phyloP scores from a whole-genome alignment of 2,797 vertebrate species.

The Hephaestus fuliginosus region DNA sequence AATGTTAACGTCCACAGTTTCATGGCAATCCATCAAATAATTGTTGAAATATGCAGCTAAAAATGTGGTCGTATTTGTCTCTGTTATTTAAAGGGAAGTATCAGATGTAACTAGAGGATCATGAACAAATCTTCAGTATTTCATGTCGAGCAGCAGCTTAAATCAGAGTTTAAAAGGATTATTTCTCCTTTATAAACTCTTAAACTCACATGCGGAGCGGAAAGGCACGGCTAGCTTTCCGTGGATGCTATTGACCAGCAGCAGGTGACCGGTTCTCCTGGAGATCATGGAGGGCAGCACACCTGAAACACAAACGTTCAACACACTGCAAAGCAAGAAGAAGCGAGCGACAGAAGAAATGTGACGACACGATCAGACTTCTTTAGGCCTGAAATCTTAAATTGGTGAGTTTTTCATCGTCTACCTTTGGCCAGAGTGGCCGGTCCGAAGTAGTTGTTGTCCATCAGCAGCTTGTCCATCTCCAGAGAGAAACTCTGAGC shows the following conservation, averaged over 20 bases:
- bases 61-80: too few relatives aligned
- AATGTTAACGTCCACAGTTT: not conserved
- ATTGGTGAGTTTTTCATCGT: not conserved
- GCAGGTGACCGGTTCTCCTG: constrained; percentile 91
- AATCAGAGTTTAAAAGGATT: too few relatives aligned
- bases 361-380: fast-evolving
- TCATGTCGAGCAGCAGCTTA: too few relatives aligned
- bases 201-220: constrained; percentile 92
- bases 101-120: not conserved
- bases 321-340: not conserved
- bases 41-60: too few relatives aligned
- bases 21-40: not conserved
- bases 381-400: not conserved
- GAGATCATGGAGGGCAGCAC: constrained; percentile 94
- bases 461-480: constrained; percentile 94
- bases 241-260: constrained; percentile 94
- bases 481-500: constrained; percentile 92
- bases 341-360: not conserved
- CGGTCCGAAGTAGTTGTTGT: constrained; percentile 96
- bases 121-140: too few relatives aligned
- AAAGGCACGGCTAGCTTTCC: constrained; percentile 94
- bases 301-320: constrained; percentile 77
- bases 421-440: constrained; percentile 94
- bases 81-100: not conserved
- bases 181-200: not conserved